phyloP scores from a whole-genome alignment of 2,113 vertebrate species.

The Tapirus terrestris region DNA sequence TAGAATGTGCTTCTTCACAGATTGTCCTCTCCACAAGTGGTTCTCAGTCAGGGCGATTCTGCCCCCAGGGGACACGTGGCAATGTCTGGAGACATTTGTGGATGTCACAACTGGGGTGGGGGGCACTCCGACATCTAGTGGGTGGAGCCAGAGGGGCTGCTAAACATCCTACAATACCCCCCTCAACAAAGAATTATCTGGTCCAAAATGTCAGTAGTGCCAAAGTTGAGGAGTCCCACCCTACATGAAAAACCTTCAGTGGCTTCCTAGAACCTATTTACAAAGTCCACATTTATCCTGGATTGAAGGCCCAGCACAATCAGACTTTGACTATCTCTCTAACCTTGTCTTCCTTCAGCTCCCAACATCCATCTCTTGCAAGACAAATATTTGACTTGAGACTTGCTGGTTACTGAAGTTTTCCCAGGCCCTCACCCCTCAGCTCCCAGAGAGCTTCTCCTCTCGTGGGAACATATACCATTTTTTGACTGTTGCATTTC shows the following conservation, averaged over 20 bases:
- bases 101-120: neutral
- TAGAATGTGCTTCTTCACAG: neutral
- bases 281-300: neutral
- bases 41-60: neutral
- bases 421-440: neutral
- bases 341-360: neutral
- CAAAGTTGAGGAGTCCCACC: neutral
- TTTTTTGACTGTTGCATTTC: neutral
- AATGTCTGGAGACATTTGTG: neutral
- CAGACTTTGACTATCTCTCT: neutral
- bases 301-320: too few species aligned
- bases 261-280: neutral
- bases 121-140: neutral
- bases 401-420: neutral
- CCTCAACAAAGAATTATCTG: neutral
- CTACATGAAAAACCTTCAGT: too few species aligned
- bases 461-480: rapidly evolving
- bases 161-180: neutral
- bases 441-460: neutral
- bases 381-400: neutral
- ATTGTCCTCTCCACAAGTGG: neutral
- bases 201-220: too few species aligned
- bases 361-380: neutral
- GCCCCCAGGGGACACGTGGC: too few species aligned
- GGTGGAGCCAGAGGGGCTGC: neutral